Percentiles rank a stretch among this genome's conserved stretches.
Evolutionary conservation across 2,888 invertebrate genomes (phyloP).

Genomic region (Palloptera scutellata): DNA sequence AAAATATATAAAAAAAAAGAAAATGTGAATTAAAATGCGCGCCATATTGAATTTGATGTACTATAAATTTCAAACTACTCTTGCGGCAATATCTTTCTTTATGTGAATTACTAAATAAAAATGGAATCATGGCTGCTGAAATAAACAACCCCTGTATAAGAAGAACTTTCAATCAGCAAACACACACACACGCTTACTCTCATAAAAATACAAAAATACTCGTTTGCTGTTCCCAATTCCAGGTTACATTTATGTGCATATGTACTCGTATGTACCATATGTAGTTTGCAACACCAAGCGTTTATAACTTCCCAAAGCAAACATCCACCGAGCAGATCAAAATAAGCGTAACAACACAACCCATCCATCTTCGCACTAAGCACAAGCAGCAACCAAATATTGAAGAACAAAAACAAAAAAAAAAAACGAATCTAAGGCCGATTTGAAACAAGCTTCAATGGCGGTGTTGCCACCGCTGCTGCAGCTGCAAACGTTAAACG

Average conservation of each 20-base stretch:
- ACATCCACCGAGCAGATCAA: conserved; percentile 61
- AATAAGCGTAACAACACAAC: conserved; percentile 49
- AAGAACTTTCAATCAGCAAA: not conserved
- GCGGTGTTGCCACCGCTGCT: not conserved
- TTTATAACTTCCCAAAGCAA: conserved; percentile 58
- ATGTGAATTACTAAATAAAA: too few species aligned
- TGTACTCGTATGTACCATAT: too few species aligned
- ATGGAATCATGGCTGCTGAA: too few species aligned
- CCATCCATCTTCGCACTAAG: conserved; percentile 39
- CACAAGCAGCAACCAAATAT: conserved; percentile 14
- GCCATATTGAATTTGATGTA: too few species aligned
- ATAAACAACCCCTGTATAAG: too few species aligned
- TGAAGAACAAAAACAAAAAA: too few species aligned
- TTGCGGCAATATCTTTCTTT: too few species aligned
- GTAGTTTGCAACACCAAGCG: conserved; percentile 54
- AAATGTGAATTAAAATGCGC: too few species aligned
- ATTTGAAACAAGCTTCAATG: conserved; percentile 33
- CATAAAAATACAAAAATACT: not conserved
- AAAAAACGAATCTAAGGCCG: conserved; percentile 16
- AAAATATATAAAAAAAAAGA: too few species aligned
- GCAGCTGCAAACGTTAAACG: conserved; percentile 29
- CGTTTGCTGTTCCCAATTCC: too few species aligned
- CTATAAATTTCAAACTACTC: too few species aligned
- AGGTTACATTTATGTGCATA: too few species aligned
- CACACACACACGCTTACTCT: not conserved